These are phyloP conservation scores for Psittacula echo DNA, from an alignment of 2,797 vertebrate species.

Conservation along the genomic window DNA sequence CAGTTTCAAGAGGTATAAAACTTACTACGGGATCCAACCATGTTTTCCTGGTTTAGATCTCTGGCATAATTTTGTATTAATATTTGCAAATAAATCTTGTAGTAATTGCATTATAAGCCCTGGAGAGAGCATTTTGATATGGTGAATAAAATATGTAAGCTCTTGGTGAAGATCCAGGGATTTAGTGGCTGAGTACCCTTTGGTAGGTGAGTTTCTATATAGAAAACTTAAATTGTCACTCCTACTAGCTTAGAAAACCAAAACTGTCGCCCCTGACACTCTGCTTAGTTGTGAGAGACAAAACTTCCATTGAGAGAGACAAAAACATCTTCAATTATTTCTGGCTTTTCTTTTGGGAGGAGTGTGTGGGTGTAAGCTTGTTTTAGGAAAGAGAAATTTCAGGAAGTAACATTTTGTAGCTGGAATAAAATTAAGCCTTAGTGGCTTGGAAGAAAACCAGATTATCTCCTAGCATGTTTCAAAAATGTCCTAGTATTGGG, in stretches of 20 bases:
- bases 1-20: not conserved
- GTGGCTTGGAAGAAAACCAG: not conserved
- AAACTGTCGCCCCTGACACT: not conserved
- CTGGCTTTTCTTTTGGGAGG: not conserved
- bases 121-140: not conserved
- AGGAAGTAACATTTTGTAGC: conserved; percentile 37
- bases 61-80: not conserved
- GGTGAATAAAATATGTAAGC: not conserved
- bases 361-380: not conserved
- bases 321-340: not conserved
- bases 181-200: not conserved
- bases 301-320: not conserved
- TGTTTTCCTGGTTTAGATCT: not conserved
- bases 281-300: not conserved
- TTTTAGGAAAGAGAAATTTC: conserved; percentile 11
- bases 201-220: not conserved
- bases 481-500: not conserved
- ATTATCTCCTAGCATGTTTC: not conserved
- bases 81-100: not conserved
- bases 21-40: not conserved
- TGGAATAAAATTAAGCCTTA: conserved; percentile 1
- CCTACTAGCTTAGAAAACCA: not conserved
- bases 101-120: not conserved
- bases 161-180: not conserved
- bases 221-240: not conserved